A percentile compares a stretch with the other conserved stretches of the same genome.
Evolutionary conservation across 2,797 vertebrate genomes (phyloP).

Genomic region (Hoplostethus atlanticus): DNA sequence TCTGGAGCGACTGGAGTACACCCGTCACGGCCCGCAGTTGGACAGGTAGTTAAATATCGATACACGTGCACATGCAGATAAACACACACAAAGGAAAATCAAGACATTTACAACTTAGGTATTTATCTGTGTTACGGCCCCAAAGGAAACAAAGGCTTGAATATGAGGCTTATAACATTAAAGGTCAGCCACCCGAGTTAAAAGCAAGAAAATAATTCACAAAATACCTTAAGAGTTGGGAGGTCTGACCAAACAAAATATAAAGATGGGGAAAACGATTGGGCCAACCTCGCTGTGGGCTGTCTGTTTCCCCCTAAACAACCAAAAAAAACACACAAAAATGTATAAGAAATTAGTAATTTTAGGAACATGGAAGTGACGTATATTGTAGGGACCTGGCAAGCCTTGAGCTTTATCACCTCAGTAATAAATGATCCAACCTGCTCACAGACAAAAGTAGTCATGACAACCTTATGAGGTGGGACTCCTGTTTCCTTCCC

Average conservation of each 20-base stretch:
- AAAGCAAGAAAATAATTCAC: too few relatives aligned
- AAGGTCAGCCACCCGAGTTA: too few relatives aligned
- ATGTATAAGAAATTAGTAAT: background rate
- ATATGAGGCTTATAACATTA: too few relatives aligned
- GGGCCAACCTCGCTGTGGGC: too few relatives aligned
- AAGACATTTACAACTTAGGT: background rate
- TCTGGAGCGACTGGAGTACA: constrained; percentile 91
- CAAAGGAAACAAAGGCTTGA: background rate
- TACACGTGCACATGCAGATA: background rate
- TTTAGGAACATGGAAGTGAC: background rate
- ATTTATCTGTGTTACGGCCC: too few relatives aligned
- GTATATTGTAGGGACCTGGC: background rate
- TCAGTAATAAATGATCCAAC: background rate
- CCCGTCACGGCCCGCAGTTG: constrained; percentile 81
- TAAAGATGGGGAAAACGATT: too few relatives aligned
- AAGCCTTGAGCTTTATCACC: constrained; percentile 9
- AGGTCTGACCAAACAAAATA: too few relatives aligned
- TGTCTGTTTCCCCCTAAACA: too few relatives aligned
- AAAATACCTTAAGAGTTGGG: too few relatives aligned
- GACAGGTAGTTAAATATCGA: constrained; percentile 79
- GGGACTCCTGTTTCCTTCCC: constrained; percentile 43
- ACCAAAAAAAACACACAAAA: too few relatives aligned
- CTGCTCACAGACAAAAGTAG: constrained; percentile 35
- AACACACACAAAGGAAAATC: background rate
- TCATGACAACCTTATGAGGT: constrained; percentile 34